A percentile compares a stretch with the other conserved stretches of the same genome.
Evolutionary conservation across 2,113 vertebrate species (phyloP).

Genomic region (Zeus faber): DNA sequence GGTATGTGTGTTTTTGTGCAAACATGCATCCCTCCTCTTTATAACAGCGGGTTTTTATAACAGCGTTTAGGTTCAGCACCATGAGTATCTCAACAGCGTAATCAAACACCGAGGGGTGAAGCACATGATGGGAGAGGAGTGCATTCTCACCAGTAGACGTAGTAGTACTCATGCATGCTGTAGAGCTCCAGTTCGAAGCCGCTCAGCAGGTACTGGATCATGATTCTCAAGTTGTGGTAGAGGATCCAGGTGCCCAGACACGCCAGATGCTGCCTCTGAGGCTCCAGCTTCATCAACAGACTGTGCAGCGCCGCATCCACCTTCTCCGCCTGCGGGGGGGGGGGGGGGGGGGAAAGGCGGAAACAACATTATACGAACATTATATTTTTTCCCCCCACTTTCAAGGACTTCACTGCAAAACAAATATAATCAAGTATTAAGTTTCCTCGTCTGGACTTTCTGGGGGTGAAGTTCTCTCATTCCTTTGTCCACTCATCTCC

Average conservation of each 20-base stretch:
- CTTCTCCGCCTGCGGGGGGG: conserved; percentile 87
- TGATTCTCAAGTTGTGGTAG: conserved; percentile 96
- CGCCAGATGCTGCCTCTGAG: conserved; percentile 93
- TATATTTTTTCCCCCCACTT: no score
- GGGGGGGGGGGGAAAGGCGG: background rate
- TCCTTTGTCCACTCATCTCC: no score
- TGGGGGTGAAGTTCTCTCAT: no score
- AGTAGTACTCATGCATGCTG: conserved; percentile 99
- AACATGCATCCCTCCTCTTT: background rate
- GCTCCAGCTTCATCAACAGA: conserved; percentile 94
- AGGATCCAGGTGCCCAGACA: conserved; percentile 98
- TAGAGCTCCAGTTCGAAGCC: conserved; percentile 98
- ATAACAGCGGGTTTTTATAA: no score
- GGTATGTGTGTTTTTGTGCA: background rate
- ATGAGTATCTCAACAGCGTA: no score
- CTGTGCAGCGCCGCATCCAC: conserved; percentile 95
- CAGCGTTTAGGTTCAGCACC: no score
- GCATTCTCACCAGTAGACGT: conserved; percentile 90
- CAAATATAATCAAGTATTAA: no score
- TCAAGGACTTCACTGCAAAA: no score
- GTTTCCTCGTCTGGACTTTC: no score
- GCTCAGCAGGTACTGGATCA: conserved; percentile 98
- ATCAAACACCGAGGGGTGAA: no score
- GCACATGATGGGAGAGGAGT: background rate
- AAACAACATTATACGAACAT: no score